Base-by-base conservation (phyloP, 2,797 vertebrate genomes). In the Paratrypauchen microcephalus region DNA sequence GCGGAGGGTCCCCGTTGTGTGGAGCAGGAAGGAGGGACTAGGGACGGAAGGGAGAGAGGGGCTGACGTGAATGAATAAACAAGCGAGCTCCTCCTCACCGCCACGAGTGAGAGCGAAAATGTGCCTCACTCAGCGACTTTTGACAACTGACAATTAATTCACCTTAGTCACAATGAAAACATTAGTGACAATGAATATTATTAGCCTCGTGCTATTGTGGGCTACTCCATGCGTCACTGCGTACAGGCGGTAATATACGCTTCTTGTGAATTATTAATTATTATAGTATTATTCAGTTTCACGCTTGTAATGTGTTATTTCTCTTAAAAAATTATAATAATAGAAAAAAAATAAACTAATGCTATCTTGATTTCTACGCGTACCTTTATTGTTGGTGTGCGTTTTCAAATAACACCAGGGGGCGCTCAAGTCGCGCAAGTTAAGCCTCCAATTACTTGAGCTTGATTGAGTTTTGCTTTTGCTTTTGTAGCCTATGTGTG, bases 41-140 rank as follows among this genome's bases (percentile, higher is more conserved):
- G 24, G 55, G 12, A 57, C 55, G 55, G 88, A 89, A 82, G 87
- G 83, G 84, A 89, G 62, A 85, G 87, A 86, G 87, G 90, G 87
- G 89, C 86, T 93, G 93, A 93, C 93, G 92, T 92, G 92, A 93
- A 93, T 90, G 91, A 93, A 92, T 90, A 93, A 92, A 92, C 91
- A 90, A 86, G 74, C 66, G 88, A 92, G 92, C 91, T 92, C 92
- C 92, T 93, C 92, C 90, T 93, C 88, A 79, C 72, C 82, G 82
- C 82, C 89, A 86, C 84, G 82, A 86, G 82, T 81, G 75, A 77
- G 68, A 71, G 83, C 79, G n/a, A 75, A 75, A 78, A 81, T 81
- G 81, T 79, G 74, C 73, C 72, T 73, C 65, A 84, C 72, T 80
- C 65, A 28, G 65, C 39, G 55, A 11, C 58, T 72, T 70, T 55